These are phyloP conservation scores for Rhabditophanes sp. DNA, from an alignment of 2,888 invertebrate genomes.

Conservation along the genomic window DNA sequence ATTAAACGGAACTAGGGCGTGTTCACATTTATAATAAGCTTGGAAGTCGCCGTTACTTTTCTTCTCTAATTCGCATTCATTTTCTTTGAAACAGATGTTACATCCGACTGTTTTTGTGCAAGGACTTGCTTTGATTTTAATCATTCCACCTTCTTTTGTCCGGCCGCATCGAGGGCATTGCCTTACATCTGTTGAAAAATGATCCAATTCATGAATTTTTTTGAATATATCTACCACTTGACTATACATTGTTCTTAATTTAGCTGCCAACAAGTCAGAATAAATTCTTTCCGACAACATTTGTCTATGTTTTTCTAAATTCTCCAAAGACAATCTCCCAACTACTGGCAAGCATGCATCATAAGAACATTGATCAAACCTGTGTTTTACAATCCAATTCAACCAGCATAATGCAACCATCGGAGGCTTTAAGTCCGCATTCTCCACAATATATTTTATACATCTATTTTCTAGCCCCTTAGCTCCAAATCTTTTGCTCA, in stretches of 20 bases:
- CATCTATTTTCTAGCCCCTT: slow-evolving; percentile 31
- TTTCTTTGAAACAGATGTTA: slow-evolving; percentile 29
- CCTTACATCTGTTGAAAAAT: slow-evolving; percentile 34
- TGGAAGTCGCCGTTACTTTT: slow-evolving; percentile 20
- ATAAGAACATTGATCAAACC: slow-evolving; percentile 21
- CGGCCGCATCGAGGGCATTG: slow-evolving; percentile 35
- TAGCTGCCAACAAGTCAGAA: slow-evolving; percentile 37
- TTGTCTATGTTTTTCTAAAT: slow-evolving; percentile 34
- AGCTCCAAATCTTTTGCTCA: slow-evolving; percentile 34
- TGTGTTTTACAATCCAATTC: slow-evolving; percentile 38
- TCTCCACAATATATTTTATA: slow-evolving; percentile 29
- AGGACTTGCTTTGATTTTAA: slow-evolving; percentile 32
- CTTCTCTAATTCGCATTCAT: slow-evolving; percentile 29
- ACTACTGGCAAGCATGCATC: slow-evolving; percentile 29
- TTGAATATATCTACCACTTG: slow-evolving; percentile 38
- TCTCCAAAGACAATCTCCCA: slow-evolving; percentile 28
- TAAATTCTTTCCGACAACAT: slow-evolving; percentile 36
- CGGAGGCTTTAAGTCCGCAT: slow-evolving; percentile 22
- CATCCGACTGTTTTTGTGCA: slow-evolving; percentile 42
- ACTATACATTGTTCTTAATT: slow-evolving; percentile 32
- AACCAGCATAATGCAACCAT: slow-evolving; percentile 41
- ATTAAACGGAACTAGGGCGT: slow-evolving; percentile 28
- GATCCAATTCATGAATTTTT: slow-evolving; percentile 37
- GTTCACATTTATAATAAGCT: slow-evolving; percentile 36
- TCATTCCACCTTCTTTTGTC: slow-evolving; percentile 27